phyloP scores from a whole-genome alignment of 1,140 invertebrate genomes.

The Drosophila quadrilineata region DNA sequence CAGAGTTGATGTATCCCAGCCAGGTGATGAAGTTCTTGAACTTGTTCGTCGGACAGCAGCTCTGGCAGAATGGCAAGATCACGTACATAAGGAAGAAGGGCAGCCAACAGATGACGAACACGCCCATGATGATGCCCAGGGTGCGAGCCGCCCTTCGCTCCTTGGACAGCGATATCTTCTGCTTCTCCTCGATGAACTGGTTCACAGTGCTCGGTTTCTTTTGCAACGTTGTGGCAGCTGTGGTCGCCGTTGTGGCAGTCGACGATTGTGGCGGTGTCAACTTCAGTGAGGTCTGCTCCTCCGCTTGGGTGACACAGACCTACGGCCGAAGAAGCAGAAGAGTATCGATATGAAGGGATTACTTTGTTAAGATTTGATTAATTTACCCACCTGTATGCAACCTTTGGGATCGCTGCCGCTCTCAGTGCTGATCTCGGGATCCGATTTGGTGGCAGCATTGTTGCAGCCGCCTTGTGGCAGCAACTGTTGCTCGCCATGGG shows the following conservation, averaged over 20 bases:
- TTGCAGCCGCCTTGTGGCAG: constrained; percentile 46
- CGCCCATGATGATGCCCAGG: constrained; percentile 96
- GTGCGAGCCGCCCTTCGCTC: constrained; percentile 95
- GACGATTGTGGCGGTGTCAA: constrained; percentile 69
- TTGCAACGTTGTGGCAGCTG: constrained; percentile 45
- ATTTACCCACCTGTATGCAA: constrained; percentile 57
- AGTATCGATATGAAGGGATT: neutral
- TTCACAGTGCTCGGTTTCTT: constrained; percentile 85
- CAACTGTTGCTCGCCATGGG: constrained; percentile 62
- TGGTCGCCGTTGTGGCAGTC: constrained; percentile 32
- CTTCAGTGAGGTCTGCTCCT: constrained; percentile 67
- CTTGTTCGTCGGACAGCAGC: constrained; percentile 89
- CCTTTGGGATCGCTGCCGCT: constrained; percentile 69
- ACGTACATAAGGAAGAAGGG: constrained; percentile 98
- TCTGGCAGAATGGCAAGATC: constrained; percentile 91
- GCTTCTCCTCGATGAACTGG: constrained; percentile 96
- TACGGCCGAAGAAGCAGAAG: constrained; percentile 11
- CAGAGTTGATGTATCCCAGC: constrained; percentile 98
- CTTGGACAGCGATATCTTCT: constrained; percentile 94
- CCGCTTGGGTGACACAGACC: constrained; percentile 58
- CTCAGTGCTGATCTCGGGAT: constrained; percentile 70
- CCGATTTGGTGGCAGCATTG: constrained; percentile 44
- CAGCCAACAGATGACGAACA: constrained; percentile 97
- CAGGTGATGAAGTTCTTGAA: constrained; percentile 96
- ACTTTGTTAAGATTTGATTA: neutral